Conservation (phyloP, 2,113 vertebrate genomes). For the Scopus umbretta region DNA sequence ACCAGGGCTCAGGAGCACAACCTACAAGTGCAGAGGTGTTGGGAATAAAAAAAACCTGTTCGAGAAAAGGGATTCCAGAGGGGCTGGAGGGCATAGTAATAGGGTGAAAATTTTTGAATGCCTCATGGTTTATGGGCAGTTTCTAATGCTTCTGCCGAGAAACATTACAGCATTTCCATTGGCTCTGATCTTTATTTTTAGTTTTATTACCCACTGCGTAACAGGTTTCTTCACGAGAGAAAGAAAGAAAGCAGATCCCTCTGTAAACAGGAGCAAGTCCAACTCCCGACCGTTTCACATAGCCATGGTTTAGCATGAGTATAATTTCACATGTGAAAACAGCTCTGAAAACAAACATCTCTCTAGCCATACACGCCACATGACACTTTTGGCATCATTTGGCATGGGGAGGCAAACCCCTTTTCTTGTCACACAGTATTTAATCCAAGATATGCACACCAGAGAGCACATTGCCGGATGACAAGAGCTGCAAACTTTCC, state of each 20-base stretch:
- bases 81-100: conserved; percentile 39
- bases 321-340: background rate
- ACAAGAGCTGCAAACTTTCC: background rate
- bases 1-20: background rate
- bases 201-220: conserved; percentile 69
- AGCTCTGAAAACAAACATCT: background rate
- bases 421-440: background rate
- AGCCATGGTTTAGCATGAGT: background rate
- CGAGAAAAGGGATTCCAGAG: conserved; percentile 1
- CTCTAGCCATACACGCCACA: rapidly evolving
- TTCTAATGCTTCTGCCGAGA: conserved; percentile 70
- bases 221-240: conserved; percentile 68
- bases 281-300: conserved; percentile 21
- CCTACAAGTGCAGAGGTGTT: background rate
- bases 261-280: conserved; percentile 65
- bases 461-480: background rate
- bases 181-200: conserved; percentile 74
- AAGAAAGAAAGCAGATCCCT: conserved; percentile 73
- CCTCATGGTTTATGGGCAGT: conserved; percentile 60
- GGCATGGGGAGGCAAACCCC: background rate
- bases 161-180: conserved; percentile 67
- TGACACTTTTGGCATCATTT: background rate
- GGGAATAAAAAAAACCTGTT: background rate
- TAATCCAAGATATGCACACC: background rate
- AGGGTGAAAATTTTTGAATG: conserved; percentile 68